These are phyloP conservation scores for Diplodus puntazzo DNA, from an alignment of 2,797 vertebrate genomes.

Conservation along the genomic window DNA sequence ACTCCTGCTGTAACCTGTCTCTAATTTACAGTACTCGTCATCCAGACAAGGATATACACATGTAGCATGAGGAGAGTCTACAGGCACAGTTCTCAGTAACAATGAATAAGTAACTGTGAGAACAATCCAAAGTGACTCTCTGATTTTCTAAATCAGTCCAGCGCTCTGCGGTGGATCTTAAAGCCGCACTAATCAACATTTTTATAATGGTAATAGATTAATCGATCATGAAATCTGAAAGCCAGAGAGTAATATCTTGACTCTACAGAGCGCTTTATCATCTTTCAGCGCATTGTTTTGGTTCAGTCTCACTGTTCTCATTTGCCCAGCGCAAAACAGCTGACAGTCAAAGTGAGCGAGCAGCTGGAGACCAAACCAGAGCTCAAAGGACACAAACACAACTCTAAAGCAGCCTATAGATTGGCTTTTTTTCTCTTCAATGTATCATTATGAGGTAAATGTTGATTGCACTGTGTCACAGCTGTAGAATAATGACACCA, in stretches of 20 bases:
- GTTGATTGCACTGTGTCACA: too few species aligned
- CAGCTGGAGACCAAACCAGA: not conserved
- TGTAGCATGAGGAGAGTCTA: not conserved
- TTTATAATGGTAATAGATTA: not conserved
- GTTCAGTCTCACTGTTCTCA: not conserved
- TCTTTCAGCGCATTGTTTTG: not conserved
- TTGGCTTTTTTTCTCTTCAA: too few species aligned
- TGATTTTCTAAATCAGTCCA: not conserved
- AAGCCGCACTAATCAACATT: not conserved
- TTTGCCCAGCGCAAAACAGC: not conserved
- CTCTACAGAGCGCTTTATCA: not conserved
- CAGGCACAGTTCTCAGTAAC: too few species aligned
- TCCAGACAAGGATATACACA: not conserved
- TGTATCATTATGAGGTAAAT: too few species aligned
- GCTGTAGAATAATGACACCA: too few species aligned
- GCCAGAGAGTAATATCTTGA: not conserved
- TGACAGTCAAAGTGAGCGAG: not conserved
- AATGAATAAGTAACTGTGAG: not conserved
- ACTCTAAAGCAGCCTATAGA: too few species aligned
- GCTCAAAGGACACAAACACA: not conserved
- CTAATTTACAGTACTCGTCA: slow-evolving; percentile 9
- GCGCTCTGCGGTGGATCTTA: not conserved
- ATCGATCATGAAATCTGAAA: not conserved
- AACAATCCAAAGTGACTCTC: not conserved
- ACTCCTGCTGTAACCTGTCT: not conserved